phyloP scores from a whole-genome alignment of 1,140 invertebrate species.

The Rhagoletis pomonella region DNA sequence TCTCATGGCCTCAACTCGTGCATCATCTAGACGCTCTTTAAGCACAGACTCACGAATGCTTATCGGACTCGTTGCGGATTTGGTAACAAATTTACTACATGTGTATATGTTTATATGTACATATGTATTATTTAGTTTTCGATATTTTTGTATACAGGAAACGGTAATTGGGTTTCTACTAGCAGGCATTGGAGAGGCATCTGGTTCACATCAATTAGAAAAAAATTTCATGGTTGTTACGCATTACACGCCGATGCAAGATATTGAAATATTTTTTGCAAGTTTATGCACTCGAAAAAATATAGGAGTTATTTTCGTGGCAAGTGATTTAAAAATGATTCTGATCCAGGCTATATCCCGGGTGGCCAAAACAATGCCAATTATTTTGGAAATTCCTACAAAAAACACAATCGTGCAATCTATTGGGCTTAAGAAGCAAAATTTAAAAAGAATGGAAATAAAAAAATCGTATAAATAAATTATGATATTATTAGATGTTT shows the following conservation, averaged over 20 bases:
- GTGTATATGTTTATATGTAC: neutral
- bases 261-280: conserved; percentile 13
- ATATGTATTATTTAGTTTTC: neutral
- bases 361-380: conserved; percentile 5
- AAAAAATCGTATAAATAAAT: no score
- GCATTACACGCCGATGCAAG: neutral
- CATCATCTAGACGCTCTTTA: conserved; percentile 20
- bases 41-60: conserved; percentile 8
- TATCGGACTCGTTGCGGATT: conserved; percentile 3
- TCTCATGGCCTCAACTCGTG: neutral
- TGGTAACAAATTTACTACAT: neutral
- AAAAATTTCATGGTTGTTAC: conserved; percentile 33
- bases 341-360: conserved; percentile 9
- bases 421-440: neutral
- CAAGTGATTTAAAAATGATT: neutral
- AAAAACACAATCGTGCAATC: conserved; percentile 22
- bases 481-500: no score
- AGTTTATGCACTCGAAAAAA: neutral
- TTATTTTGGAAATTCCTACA: conserved; percentile 41
- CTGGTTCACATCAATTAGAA: neutral
- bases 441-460: neutral
- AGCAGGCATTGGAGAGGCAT: neutral
- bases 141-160: neutral
- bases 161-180: conserved; percentile 20
- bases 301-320: conserved; percentile 28